phyloP scores from a whole-genome alignment of 2,797 vertebrate genomes.

The Helarctos malayanus region DNA sequence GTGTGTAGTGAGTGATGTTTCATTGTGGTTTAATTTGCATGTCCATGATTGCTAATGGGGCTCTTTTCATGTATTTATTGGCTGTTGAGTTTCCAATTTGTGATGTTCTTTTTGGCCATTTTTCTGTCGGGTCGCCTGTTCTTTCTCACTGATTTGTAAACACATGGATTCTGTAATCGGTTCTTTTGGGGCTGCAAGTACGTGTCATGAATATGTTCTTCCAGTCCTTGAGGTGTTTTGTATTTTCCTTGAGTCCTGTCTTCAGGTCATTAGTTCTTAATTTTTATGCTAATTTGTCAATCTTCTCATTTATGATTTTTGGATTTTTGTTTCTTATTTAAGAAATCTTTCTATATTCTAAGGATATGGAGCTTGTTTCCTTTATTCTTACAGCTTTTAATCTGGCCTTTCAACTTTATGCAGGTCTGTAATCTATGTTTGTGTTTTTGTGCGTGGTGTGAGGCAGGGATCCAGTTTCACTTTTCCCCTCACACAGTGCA shows the following conservation, averaged over 20 bases:
- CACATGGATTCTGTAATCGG: background rate
- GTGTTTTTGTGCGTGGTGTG: background rate
- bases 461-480: background rate
- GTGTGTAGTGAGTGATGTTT: background rate
- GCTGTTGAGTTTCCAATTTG: background rate
- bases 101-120: background rate
- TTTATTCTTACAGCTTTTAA: background rate
- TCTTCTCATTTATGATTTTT: background rate
- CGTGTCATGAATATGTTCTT: background rate
- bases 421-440: background rate
- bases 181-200: background rate
- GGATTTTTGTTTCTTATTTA: background rate
- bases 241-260: background rate
- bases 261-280: background rate
- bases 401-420: background rate
- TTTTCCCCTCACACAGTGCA: fast-evolving
- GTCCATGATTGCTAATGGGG: background rate
- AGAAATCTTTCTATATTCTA: background rate
- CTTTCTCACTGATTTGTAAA: background rate
- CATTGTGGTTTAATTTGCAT: background rate
- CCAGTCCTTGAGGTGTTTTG: too few species aligned
- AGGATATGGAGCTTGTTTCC: background rate
- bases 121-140: background rate
- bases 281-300: background rate
- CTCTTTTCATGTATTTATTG: background rate